These are phyloP conservation scores for Porites evermanni DNA, from an alignment of 92 coral and sea anemone species.

Conservation along the genomic window DNA sequence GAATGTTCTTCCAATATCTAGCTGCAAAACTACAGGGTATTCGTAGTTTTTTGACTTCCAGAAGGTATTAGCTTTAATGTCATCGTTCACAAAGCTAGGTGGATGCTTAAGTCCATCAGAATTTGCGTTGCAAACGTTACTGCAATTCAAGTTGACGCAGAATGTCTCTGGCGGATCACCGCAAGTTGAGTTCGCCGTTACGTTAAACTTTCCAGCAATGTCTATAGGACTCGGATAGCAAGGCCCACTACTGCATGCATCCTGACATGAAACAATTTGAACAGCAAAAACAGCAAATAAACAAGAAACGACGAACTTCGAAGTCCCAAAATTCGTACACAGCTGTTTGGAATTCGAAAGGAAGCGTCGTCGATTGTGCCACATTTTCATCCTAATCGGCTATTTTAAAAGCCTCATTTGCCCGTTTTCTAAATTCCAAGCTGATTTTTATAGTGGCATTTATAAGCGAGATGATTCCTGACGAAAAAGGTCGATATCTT, in stretches of 20 bases:
- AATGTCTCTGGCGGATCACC: slow-evolving; percentile 68
- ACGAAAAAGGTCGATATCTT: not conserved
- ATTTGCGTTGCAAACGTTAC: slow-evolving; percentile 73
- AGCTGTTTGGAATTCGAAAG: slow-evolving; percentile 4
- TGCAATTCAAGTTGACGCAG: slow-evolving; percentile 59
- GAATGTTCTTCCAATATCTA: slow-evolving; percentile 74
- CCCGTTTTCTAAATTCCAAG: slow-evolving; percentile 1
- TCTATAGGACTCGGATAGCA: slow-evolving; percentile 73
- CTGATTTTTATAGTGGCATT: not conserved
- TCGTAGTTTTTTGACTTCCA: slow-evolving; percentile 93
- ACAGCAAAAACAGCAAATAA: slow-evolving; percentile 46
- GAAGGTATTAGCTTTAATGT: slow-evolving; percentile 43
- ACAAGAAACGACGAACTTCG: slow-evolving; percentile 49
- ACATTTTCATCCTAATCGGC: slow-evolving; percentile 40
- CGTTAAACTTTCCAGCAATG: slow-evolving; percentile 53
- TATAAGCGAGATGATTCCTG: not conserved
- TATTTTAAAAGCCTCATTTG: slow-evolving; percentile 15
- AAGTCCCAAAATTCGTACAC: slow-evolving; percentile 41
- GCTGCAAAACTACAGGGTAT: slow-evolving; percentile 77
- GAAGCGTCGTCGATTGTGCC: slow-evolving; percentile 12
- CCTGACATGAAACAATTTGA: slow-evolving; percentile 52
- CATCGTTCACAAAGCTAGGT: slow-evolving; percentile 70
- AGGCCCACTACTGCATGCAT: slow-evolving; percentile 64
- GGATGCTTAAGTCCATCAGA: slow-evolving; percentile 51
- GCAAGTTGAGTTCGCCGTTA: slow-evolving; percentile 95